A percentile compares a stretch with the other conserved stretches of the same genome.
Conservation (phyloP, 2,888 invertebrate genomes). For the Ornithoptera priamus region DNA sequence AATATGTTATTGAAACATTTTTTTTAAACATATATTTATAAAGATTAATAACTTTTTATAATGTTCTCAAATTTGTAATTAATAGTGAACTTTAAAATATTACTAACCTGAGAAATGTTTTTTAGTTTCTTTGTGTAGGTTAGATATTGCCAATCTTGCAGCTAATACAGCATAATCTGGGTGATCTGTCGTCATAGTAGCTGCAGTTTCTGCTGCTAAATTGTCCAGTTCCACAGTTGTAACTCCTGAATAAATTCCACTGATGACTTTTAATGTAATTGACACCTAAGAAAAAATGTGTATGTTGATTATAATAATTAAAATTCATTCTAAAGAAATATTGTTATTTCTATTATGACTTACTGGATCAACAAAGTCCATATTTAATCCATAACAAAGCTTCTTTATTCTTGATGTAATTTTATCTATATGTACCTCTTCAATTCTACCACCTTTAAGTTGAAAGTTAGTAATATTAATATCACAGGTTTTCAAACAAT, state of each 20-base stretch:
- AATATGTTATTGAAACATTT: too few species aligned
- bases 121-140: slow-evolving; percentile 98
- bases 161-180: slow-evolving; percentile 96
- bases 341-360: slow-evolving; percentile 54
- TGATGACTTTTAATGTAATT: slow-evolving; percentile 95
- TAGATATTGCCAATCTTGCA: slow-evolving; percentile 96
- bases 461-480: not conserved
- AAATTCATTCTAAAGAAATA: slow-evolving; percentile 9
- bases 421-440: slow-evolving; percentile 97
- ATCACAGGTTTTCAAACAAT: not conserved
- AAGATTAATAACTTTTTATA: too few species aligned
- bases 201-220: slow-evolving; percentile 98
- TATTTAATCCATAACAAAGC: slow-evolving; percentile 96
- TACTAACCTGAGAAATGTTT: slow-evolving; percentile 91
- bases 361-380: slow-evolving; percentile 98
- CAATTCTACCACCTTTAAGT: slow-evolving; percentile 89
- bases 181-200: slow-evolving; percentile 97
- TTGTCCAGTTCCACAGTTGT: slow-evolving; percentile 98
- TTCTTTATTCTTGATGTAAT: slow-evolving; percentile 97
- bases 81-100: not conserved
- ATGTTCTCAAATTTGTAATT: too few species aligned
- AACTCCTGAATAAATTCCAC: slow-evolving; percentile 96
- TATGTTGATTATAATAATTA: not conserved
- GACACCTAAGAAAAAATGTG: slow-evolving; percentile 80
- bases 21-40: too few species aligned